Percentiles rank a stretch among this genome's conserved stretches.
Evolutionary conservation across 2,113 vertebrate genomes (phyloP).

Genomic region (Aegotheles bennettii): DNA sequence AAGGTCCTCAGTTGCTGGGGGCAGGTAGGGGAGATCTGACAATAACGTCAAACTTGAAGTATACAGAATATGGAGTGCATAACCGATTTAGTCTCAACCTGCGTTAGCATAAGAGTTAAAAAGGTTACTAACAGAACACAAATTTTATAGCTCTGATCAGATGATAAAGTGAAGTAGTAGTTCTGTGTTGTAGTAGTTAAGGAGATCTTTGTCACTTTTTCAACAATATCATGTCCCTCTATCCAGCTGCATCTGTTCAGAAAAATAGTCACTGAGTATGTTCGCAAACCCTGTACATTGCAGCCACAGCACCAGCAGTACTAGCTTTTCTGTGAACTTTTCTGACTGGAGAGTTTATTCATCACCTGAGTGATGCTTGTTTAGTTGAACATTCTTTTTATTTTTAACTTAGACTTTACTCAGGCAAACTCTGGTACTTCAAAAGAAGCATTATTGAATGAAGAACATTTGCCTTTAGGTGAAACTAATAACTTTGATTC

Average conservation of each 20-base stretch:
- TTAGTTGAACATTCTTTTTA: neutral
- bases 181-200: neutral
- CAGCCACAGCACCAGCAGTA: neutral
- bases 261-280: neutral
- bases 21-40: no score
- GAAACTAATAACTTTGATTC: conserved; percentile 8
- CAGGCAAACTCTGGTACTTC: neutral
- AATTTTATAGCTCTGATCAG: neutral
- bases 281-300: neutral
- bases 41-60: neutral
- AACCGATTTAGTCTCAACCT: neutral
- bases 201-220: neutral
- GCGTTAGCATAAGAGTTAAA: neutral
- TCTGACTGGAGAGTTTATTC: neutral
- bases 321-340: neutral
- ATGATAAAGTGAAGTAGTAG: neutral
- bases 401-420: neutral
- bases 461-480: neutral
- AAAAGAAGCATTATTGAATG: neutral
- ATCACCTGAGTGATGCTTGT: neutral
- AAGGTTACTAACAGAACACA: neutral
- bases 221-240: neutral
- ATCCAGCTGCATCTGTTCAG: neutral
- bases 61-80: fast-evolving
- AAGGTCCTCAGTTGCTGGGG: neutral